Conservation (phyloP, 1,140 invertebrate species). For the Schlechtendalia chinensis region DNA sequence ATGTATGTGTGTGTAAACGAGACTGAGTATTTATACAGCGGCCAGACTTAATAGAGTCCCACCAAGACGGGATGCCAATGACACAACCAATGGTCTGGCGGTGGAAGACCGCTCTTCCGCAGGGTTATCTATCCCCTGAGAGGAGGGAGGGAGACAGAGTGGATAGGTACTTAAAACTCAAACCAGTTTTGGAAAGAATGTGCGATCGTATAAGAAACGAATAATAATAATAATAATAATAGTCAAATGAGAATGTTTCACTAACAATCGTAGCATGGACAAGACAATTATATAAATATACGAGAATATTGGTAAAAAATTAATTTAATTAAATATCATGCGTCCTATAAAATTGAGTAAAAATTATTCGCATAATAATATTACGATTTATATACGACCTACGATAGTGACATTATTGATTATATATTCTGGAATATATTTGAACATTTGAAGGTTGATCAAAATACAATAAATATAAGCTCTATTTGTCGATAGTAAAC, state of each 20-base stretch:
- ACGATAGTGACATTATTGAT: too few species aligned
- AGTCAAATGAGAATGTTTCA: slow-evolving; percentile 1
- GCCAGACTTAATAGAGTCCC: slow-evolving; percentile 34
- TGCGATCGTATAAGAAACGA: background rate
- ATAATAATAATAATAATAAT: background rate
- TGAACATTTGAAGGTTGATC: too few species aligned
- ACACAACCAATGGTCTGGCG: slow-evolving; percentile 30
- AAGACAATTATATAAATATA: background rate
- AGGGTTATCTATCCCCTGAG: background rate
- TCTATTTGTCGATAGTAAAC: too few species aligned
- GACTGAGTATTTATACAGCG: slow-evolving; percentile 5
- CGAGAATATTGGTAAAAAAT: background rate
- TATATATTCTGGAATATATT: too few species aligned
- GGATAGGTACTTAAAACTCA: slow-evolving; percentile 22
- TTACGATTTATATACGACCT: too few species aligned
- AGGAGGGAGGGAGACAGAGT: too few species aligned
- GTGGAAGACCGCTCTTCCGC: background rate
- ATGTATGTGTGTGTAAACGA: background rate
- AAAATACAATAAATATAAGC: too few species aligned
- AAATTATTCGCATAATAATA: too few species aligned
- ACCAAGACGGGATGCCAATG: slow-evolving; percentile 39
- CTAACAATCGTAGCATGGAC: background rate
- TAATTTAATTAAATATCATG: too few species aligned
- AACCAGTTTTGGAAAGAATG: slow-evolving; percentile 27
- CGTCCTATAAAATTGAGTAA: too few species aligned